Evolutionary conservation across 2,888 invertebrate genomes (phyloP), one percentile per base, ranked within the genome.

Genomic region (Stramonita haemastoma): DNA sequence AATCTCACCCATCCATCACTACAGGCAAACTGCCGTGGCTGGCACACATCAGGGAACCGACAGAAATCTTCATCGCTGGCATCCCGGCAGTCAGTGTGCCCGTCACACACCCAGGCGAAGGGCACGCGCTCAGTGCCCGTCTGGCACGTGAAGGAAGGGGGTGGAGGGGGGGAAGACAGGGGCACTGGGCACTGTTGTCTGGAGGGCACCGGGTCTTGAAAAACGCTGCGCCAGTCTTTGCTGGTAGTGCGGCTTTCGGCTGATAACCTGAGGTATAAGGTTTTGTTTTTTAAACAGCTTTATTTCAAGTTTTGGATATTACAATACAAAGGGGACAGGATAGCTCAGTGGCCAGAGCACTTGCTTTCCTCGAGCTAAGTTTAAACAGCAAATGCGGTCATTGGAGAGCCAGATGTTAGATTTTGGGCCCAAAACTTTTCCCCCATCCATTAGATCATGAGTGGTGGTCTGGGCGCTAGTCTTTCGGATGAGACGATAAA

Each of bases 101-200:
- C 15, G 81, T 81, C 81, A 29, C 81, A 81, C 81, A 81, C 81
- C 36, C 36, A 26, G 26, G 36, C 22, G 26, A 26, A 81, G 81
- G 81, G 81, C 81, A 81, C 81, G 36, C 81, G 81, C 81, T 22
- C 19, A 11, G 36, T 26, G 8, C 81, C 81, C 22, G 36, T 29
- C n/a, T 81, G 36, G 36, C 81, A 81, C 81, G 81, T 81, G 81
- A 46, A 81, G 26, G 11, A 81, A 22, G 81, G 81, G 19, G 81
- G 81, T 22, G 36, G 46, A 6, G 36, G 34, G 29, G 73, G n/a
- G n/a, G 26, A n/a, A n/a, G 73, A 1, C 11, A n/a, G n/a, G n/a
- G 73, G 73, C n/a, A 22, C 8, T 2, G 73, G 73, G 73, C 81
- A 81, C 81, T 81, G 22, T 11, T 11, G 1, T 22, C 15, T 26